Base-by-base conservation (phyloP, 2,888 invertebrate genomes). In the Brachyptera putata region DNA sequence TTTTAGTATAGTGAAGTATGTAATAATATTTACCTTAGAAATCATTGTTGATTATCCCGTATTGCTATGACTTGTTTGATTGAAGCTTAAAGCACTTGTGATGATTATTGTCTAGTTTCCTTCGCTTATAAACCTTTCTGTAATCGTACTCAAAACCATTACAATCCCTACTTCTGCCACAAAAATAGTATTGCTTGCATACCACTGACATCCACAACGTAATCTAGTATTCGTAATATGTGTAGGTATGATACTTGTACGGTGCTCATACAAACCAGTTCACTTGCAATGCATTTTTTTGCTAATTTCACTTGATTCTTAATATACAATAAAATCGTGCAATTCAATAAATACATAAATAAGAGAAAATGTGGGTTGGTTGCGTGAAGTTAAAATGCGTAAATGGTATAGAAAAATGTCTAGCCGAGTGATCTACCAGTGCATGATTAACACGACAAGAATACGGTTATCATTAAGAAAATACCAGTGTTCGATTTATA, bases 101-200 rank as follows among this genome's bases (percentile, higher is more conserved):
- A 46, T 57, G 46, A 34, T 14, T 14, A 18, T 7, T n/a, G 16
- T 25, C n/a, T 4, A 14, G 24, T 24, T 11, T 26, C 25, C 22
- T 18, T 39, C 34, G 58, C 34, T 58, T 58, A 58, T 58, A 58
- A 58, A 58, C 58, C 18, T 49, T 16, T 11, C 11, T 24, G 18
- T 43, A 30, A 39, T 18, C 24, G n/a, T 22, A 46, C 24, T 46
- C 18, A 5, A 16, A 16, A 3, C 14, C 25, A n/a, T 11, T 18
- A 21, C 16, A 36, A 53, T 53, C 53, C 53, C 34, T 14, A 14
- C 34, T 34, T 53, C 14, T 13, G n/a, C 14, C 36, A 50, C 9
- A 50, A 34, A 25, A 49, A 53, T 34, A 39, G 13, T 34, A 34
- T 30, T n/a, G 21, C 21, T 34, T 18, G 30, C 53, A 36, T 53